A percentile compares a stretch with the other conserved stretches of the same genome.
phyloP scores from a whole-genome alignment of 2,113 vertebrate species.

The Colaptes auratus region DNA sequence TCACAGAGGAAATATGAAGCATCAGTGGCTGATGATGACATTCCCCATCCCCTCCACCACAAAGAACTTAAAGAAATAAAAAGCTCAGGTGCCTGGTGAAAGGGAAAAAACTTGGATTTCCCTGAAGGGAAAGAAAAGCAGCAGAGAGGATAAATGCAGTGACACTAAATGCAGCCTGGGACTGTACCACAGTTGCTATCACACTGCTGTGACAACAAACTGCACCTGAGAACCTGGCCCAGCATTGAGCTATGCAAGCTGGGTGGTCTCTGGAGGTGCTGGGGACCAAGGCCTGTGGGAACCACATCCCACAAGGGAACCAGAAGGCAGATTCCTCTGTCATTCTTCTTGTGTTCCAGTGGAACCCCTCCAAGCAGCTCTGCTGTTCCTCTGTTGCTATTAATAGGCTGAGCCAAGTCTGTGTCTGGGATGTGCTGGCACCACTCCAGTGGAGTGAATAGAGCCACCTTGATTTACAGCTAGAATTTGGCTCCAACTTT shows the following conservation, averaged over 20 bases:
- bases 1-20: neutral
- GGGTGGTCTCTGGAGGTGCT: neutral
- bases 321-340: neutral
- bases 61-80: neutral
- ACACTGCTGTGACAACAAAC: fast-evolving
- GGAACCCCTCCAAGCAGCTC: neutral
- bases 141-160: fast-evolving
- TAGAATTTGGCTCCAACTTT: neutral
- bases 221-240: neutral
- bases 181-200: fast-evolving
- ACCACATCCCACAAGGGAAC: neutral
- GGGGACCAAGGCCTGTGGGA: neutral
- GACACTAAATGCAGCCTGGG: neutral
- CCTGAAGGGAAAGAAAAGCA: neutral
- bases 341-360: neutral
- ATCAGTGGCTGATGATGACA: neutral
- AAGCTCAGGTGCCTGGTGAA: neutral
- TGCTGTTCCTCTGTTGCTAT: neutral
- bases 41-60: neutral
- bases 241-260: neutral
- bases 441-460: neutral
- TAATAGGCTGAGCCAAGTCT: neutral
- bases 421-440: slow-evolving; percentile 1
- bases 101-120: neutral
- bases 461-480: neutral